Base-by-base conservation (phyloP, 2,888 invertebrate genomes). In the Gastrophysa polygoni region DNA sequence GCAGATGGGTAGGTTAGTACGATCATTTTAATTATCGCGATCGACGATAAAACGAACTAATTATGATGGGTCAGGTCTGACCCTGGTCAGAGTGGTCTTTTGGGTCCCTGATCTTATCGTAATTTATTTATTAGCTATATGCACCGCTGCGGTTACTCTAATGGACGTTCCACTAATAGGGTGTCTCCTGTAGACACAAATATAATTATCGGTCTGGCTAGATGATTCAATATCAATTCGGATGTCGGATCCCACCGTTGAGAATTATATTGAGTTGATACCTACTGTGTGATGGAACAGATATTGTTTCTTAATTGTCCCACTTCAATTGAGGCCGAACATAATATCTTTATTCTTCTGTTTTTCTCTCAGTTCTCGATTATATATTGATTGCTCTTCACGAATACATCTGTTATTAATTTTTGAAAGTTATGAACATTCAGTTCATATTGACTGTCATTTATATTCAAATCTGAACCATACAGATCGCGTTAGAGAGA, bases 31-130 rank as follows among this genome's bases (percentile, higher is more conserved):
- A 52, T 57, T 59, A 49, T 16, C 17, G 44, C 46, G 16, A 62
- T 44, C 50, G 38, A 28, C 52, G 56, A 57, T 54, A 59, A 58
- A 58, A 43, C 51, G 21, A 61, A 61, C 64, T 64, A 64, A 64
- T 64, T 58, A 54, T 55, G 44, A 57, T 50, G 47, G 59, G 52
- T 62, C 59, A 38, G 38, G 14, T 1, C 38, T 14, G 14, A 38
- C 38, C 38, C 32, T 2, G 4, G 38, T 7, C 4, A 55, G 52
- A 29, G 56, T 57, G 48, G 28, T 43, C 51, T 14, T 59, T 52
- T 46, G 24, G 18, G 49, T 43, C 55, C 62, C 56, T 46, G 62
- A 61, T 65, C 34, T 65, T 62, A 65, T 60, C 59, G 32, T 46
- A 57, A 60, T 57, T 62, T 62, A 65, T 62, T 59, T 59, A 59